Conservation (phyloP, 2,888 invertebrate species). For the Polydrusus tereticollis region DNA sequence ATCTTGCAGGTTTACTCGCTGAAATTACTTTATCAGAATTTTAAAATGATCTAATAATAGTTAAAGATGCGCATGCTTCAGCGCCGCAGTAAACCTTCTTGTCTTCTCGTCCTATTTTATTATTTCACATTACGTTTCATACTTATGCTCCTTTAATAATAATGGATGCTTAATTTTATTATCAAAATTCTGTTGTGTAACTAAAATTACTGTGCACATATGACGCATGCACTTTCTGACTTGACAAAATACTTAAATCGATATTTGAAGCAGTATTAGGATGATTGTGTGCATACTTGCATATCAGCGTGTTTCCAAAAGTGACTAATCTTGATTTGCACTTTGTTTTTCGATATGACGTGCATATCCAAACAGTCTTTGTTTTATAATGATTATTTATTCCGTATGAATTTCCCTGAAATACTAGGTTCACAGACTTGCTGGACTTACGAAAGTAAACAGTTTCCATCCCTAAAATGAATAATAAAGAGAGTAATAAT, state of each 20-base stretch:
- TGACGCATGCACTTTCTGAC: constrained; percentile 32
- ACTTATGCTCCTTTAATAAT: no score
- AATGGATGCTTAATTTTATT: not conserved
- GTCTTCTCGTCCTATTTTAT: no score
- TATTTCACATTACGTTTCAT: no score
- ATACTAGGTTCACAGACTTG: constrained; percentile 53
- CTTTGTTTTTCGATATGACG: constrained; percentile 52
- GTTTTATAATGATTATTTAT: constrained; percentile 50
- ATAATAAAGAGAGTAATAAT: not conserved
- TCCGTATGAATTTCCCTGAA: constrained; percentile 51
- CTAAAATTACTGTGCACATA: not conserved
- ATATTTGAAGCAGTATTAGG: constrained; percentile 45
- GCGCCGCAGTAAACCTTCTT: no score
- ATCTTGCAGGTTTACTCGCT: no score
- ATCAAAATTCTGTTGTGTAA: not conserved
- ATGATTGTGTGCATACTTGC: constrained; percentile 52
- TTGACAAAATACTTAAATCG: constrained; percentile 46
- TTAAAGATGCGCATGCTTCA: no score
- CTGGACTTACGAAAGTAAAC: constrained; percentile 49
- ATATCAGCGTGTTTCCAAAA: constrained; percentile 47
- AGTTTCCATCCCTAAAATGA: constrained; percentile 42
- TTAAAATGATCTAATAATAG: no score
- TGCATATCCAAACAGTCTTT: constrained; percentile 56
- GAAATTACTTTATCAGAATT: no score
- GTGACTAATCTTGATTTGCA: constrained; percentile 54